phyloP scores from a whole-genome alignment of 2,113 vertebrate genomes.

The Sebastes schlegelii region DNA sequence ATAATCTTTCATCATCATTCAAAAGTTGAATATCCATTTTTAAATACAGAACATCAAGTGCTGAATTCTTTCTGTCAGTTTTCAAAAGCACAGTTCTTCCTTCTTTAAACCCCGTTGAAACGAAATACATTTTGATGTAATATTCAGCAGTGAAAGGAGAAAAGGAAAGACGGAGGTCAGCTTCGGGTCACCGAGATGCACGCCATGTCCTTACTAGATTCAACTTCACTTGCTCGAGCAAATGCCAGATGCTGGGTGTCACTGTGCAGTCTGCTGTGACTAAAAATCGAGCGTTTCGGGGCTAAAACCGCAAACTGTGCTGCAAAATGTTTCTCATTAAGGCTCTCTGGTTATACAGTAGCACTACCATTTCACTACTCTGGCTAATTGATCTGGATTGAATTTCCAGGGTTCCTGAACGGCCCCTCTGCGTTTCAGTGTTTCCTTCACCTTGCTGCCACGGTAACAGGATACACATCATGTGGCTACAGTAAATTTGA shows the following conservation, averaged over 20 bases:
- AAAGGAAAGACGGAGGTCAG: conserved; percentile 9
- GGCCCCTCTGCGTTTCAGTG: conserved; percentile 14
- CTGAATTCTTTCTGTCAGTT: background rate
- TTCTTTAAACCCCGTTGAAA: background rate
- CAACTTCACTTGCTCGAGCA: conserved; percentile 25
- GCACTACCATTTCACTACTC: conserved; percentile 10
- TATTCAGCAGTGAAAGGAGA: conserved; percentile 1
- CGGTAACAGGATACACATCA: conserved; percentile 22
- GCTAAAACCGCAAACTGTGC: conserved; percentile 39
- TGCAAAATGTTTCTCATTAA: conserved; percentile 53
- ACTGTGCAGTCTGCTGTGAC: conserved; percentile 42
- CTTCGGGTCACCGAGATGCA: conserved; percentile 18
- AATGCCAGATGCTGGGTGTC: conserved; percentile 52
- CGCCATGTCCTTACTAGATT: conserved; percentile 7
- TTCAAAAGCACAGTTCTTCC: too few species aligned
- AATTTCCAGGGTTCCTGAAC: conserved; percentile 30
- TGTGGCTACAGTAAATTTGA: conserved; percentile 1
- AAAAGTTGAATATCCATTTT: background rate
- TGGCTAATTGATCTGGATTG: conserved; percentile 57
- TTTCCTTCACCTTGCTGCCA: conserved; percentile 42
- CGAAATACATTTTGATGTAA: background rate
- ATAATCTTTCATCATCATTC: background rate
- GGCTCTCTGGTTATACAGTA: background rate
- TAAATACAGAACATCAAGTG: background rate
- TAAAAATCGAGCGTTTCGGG: conserved; percentile 22